Conservation (phyloP, 2,888 invertebrate genomes). For the Deilephila elpenor region DNA sequence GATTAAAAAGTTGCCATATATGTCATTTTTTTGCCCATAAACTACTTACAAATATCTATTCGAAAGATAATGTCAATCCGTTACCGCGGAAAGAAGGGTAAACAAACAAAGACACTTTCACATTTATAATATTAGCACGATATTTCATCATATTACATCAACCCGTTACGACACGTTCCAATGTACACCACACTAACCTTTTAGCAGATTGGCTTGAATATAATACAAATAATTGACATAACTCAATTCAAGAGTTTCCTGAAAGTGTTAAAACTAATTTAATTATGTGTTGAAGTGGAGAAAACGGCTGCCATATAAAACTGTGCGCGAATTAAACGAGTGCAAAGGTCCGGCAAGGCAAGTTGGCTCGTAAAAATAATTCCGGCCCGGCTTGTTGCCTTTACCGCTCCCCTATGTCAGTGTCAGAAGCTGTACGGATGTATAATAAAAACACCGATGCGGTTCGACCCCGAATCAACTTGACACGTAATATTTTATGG, state of each 20-base stretch:
- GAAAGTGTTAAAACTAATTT: background rate
- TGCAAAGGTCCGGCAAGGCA: conserved; percentile 39
- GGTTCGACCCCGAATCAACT: conserved; percentile 19
- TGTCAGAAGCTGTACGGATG: background rate
- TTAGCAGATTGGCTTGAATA: background rate
- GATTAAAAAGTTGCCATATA: too few relatives aligned
- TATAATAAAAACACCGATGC: background rate
- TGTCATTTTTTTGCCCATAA: too few relatives aligned
- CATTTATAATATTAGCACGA: too few relatives aligned
- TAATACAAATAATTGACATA: background rate
- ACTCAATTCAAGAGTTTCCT: background rate
- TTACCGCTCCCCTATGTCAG: conserved; percentile 9
- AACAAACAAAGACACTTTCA: background rate
- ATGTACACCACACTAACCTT: background rate
- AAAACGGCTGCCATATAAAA: conserved; percentile 37
- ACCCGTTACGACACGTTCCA: background rate
- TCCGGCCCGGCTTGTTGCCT: conserved; percentile 35
- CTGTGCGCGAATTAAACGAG: conserved; percentile 41
- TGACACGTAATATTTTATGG: conserved; percentile 14
- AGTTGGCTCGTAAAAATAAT: conserved; percentile 51
- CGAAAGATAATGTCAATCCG: too few relatives aligned
- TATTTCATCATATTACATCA: background rate
- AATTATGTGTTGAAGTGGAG: conserved; percentile 27
- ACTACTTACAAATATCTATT: too few relatives aligned
- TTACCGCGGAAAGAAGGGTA: background rate